Conservation (phyloP, 1,140 invertebrate species). For the Drosophila willistoni region DNA sequence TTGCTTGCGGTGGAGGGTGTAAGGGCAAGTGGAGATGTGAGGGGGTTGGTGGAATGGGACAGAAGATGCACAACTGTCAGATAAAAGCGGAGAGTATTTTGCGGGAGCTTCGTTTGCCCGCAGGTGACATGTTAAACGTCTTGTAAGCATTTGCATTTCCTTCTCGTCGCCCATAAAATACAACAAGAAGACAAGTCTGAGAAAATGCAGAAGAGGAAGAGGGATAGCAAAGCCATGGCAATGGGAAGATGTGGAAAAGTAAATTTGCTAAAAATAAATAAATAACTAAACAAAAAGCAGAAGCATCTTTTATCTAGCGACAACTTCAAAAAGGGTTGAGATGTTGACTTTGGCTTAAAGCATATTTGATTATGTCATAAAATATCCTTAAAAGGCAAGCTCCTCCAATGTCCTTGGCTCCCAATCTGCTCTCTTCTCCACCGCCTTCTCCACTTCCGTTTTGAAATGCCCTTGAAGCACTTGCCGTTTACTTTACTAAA, state of each 20-base stretch:
- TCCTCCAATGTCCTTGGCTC: not conserved
- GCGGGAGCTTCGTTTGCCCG: conserved; percentile 63
- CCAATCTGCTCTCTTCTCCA: no score
- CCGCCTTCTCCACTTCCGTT: not conserved
- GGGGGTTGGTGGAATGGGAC: not conserved
- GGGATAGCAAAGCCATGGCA: conserved; percentile 21
- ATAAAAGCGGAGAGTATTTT: conserved; percentile 73
- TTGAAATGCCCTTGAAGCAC: not conserved
- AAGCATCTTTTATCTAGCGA: conserved; percentile 61
- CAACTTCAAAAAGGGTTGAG: conserved; percentile 72
- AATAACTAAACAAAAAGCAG: conserved; percentile 59
- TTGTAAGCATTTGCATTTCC: conserved; percentile 78
- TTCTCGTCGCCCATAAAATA: conserved; percentile 34
- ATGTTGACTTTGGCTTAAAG: conserved; percentile 71
- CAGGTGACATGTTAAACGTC: conserved; percentile 81
- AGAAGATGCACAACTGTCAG: conserved; percentile 76
- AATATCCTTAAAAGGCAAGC: conserved; percentile 61
- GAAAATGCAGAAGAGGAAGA: conserved; percentile 27
- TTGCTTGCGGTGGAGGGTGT: not conserved
- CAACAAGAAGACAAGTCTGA: conserved; percentile 37
- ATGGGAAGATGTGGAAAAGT: conserved; percentile 1
- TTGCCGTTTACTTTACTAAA: conserved; percentile 54
- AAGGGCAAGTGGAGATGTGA: not conserved
- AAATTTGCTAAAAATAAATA: conserved; percentile 59
- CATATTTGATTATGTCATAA: conserved; percentile 80